A percentile compares a stretch with the other conserved stretches of the same genome.
Evolutionary conservation across 2,888 invertebrate species (phyloP).

Genomic region (Aphodius granarius): DNA sequence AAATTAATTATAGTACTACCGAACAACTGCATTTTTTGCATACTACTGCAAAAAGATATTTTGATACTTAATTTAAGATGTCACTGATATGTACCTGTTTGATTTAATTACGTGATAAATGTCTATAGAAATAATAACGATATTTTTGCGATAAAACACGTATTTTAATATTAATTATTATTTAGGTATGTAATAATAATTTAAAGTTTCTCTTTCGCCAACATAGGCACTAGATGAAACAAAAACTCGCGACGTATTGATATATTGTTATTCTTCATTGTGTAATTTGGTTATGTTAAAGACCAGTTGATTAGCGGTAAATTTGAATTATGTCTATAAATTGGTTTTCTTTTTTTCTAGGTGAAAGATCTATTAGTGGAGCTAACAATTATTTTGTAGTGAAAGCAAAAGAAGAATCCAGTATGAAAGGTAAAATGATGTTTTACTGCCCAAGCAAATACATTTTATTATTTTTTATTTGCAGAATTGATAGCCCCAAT

Average conservation of each 20-base stretch:
- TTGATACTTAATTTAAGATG: too few relatives aligned
- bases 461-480: constrained; percentile 41
- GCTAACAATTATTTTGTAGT: background rate
- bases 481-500: constrained; percentile 74
- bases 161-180: too few relatives aligned
- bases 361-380: background rate
- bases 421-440: constrained; percentile 9
- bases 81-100: too few relatives aligned
- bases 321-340: background rate
- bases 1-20: background rate
- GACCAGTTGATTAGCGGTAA: background rate
- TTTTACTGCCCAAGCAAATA: background rate
- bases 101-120: too few relatives aligned
- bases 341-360: background rate
- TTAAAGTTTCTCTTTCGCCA: background rate
- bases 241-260: background rate
- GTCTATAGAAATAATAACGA: too few relatives aligned
- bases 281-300: background rate
- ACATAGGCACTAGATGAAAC: background rate
- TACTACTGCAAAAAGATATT: too few relatives aligned
- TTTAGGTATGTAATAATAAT: background rate
- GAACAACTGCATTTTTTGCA: too few relatives aligned
- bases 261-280: background rate
- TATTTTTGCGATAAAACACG: too few relatives aligned
- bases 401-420: constrained; percentile 9